These are phyloP conservation scores for Poecilia picta DNA, from an alignment of 2,797 vertebrate species.

Conservation along the genomic window DNA sequence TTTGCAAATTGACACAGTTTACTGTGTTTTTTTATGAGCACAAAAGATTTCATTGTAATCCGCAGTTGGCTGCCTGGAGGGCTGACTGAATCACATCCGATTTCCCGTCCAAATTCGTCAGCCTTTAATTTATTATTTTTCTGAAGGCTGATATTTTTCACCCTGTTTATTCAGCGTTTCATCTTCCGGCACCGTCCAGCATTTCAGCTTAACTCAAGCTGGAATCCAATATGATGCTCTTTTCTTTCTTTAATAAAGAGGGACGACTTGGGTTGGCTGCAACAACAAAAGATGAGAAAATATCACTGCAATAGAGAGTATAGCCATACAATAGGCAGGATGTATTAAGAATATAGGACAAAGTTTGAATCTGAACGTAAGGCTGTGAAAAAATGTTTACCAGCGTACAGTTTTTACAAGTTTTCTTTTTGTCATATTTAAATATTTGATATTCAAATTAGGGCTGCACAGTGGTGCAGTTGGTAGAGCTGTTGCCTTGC, in stretches of 20 bases:
- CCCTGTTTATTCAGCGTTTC: slow-evolving; percentile 38
- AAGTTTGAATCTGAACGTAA: not conserved
- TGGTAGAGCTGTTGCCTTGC: no score
- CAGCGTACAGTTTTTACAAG: no score
- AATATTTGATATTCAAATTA: not conserved
- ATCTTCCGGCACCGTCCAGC: slow-evolving; percentile 35
- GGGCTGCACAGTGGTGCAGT: no score
- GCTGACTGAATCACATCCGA: slow-evolving; percentile 4
- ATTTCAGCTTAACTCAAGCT: slow-evolving; percentile 60
- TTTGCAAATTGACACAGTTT: not conserved
- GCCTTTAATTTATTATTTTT: slow-evolving; percentile 24
- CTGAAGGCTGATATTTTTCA: slow-evolving; percentile 50
- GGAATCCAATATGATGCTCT: slow-evolving; percentile 59
- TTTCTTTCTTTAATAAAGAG: slow-evolving; percentile 44
- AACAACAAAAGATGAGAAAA: slow-evolving; percentile 6
- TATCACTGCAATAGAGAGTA: not conserved
- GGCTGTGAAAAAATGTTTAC: not conserved
- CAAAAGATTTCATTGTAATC: slow-evolving; percentile 1
- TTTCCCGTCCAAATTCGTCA: slow-evolving; percentile 27
- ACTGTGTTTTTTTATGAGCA: not conserved
- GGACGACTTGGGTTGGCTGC: slow-evolving; percentile 20
- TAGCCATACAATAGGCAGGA: not conserved
- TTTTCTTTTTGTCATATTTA: not conserved
- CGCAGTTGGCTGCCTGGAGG: slow-evolving; percentile 8
- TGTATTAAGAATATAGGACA: not conserved